Evolutionary conservation across 2,113 vertebrate species (phyloP), one percentile per base, ranked within the genome.

Genomic region (Anoplopoma fimbria): DNA sequence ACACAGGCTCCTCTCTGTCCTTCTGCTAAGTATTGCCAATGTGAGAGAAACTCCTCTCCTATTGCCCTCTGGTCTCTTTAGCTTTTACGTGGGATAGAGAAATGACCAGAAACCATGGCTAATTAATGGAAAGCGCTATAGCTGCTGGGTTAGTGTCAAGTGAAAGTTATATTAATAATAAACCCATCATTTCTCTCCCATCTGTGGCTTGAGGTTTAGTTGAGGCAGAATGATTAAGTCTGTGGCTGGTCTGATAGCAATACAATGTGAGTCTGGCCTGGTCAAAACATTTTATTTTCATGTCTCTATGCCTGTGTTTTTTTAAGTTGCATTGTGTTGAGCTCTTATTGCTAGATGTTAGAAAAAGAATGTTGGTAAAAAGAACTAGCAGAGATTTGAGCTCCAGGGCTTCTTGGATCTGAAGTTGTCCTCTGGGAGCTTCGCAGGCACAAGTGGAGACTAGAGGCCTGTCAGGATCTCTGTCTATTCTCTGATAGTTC

Each of bases 1-100:
- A 81, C 82, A 93, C 74, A 91, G 81, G 84, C 61, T 60, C 55
- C 25, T 77, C 70, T 85, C 71, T 91, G 87, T 91, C 82, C 60
- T 12, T 40, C 62, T 38, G 65, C 61, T 55, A 40, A 84, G 38
- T 78, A 70, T 89, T 88, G 40, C 86, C 70, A 42, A 82, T 64
- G 79, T 90, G 90, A 87, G 86, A 92, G 83, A 91, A 80, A 38
- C 69, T 60, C 61, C 65, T 73, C 63, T 71, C 36, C 67, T 25
- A 38, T 61, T 25, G 60, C 49, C 42, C 69, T 72, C 67, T 72
- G 76, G 34, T 82, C 62, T 60, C 34, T 70, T 75, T 57, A 12
- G 10, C 25, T 57, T 29, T 49, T 49, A 17, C 61, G 14, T 10
- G 75, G 45, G 70, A 77, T 27, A 36, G 19, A 64, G 53, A 75